Base-by-base conservation (phyloP, 1,140 invertebrate genomes). In the Tetranychus urticae region DNA sequence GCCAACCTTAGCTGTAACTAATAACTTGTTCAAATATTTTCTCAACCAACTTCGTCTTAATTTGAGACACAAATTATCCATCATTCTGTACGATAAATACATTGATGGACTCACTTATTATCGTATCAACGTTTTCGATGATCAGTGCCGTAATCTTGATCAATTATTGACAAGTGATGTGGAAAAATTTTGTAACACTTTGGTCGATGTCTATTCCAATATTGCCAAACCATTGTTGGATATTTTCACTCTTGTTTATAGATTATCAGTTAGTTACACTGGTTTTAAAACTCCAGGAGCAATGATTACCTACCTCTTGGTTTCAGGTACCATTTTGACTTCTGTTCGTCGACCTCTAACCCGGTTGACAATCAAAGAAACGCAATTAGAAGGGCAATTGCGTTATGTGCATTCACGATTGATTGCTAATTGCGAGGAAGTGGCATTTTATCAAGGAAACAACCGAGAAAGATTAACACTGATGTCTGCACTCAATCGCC, bases 311-410 rank as follows among this genome's bases (percentile, higher is more conserved):
- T 97, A 96, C 72, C 72, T 94, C 54, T 72, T 89, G 1, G 70
- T 89, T 36, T 88, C 88, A 58, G 91, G 90, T 42, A 58, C 47
- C 4, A 58, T 65, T n/a, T 58, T 65, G 47, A 88, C 86, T 0
- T 79, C 82, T 64, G 70, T 96, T 50, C 76, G 91, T 63, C 80
- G 81, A 68, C 90, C 92, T 1, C 85, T 89, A 63, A 88, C 84
- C 66, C 74, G 79, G 52, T 78, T 97, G 74, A 97, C 92, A 0
- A 85, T 92, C 0, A 80, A 81, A 66, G 93, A 98, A 70, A 93
- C 97, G 74, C 86, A 88, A 71, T 73, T 97, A 10, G 94, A 98
- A 76, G 94, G 93, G 63, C 92, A 98, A 78, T 94, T 91, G 72
- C 80, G 94, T 69, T 94, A 89, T 69, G 88, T 97, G 33, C 93